Evolutionary conservation across 2,888 invertebrate genomes (phyloP), one percentile per base, ranked within the genome.

Genomic region (Strigamia transsilvanica): DNA sequence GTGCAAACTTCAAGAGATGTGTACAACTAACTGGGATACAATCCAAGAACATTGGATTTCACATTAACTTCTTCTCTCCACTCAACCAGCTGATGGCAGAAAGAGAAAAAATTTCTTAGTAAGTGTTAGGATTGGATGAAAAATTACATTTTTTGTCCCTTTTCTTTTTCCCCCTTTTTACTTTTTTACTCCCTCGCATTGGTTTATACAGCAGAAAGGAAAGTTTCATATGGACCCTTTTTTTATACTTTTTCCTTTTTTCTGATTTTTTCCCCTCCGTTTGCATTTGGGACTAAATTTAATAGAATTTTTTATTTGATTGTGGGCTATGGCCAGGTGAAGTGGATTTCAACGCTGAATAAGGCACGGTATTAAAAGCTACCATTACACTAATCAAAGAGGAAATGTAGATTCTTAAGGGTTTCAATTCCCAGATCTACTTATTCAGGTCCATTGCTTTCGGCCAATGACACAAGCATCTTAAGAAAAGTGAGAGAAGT

Each of bases 1-100:
- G 61, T 61, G 61, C 61, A 61, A 61, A 61, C 21, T 61, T 18
- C 23, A 23, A 61, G 61, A 7, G 61, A 61, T 23, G 23, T 61
- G 61, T 61, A 61, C 61, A 61, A 23, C 61, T 61, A 61, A 61
- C 61, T 61, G 61, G 61, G 61, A 61, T 61, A 61, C 61, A 61
- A 61, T 61, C 61, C 61, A 61, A 61, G 61, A 61, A 61, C 61
- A 61, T 61, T 61, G 61, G 61, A 61, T 61, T 61, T 61, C 61
- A 61, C 61, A 61, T 61, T 61, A 61, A 61, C 61, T 23, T 61
- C 61, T 61, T 61, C 61, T 61, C n/a, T 61, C 61, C 23, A 61
- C 61, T 61, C 61, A 23, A 61, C 61, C 61, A 61, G 9, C 18
- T 23, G 61, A 61, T 61, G 21, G 61, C 2, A 61, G 18, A 13